Base-by-base conservation (phyloP, 2,797 vertebrate genomes). In the Loriculus beryllinus region DNA sequence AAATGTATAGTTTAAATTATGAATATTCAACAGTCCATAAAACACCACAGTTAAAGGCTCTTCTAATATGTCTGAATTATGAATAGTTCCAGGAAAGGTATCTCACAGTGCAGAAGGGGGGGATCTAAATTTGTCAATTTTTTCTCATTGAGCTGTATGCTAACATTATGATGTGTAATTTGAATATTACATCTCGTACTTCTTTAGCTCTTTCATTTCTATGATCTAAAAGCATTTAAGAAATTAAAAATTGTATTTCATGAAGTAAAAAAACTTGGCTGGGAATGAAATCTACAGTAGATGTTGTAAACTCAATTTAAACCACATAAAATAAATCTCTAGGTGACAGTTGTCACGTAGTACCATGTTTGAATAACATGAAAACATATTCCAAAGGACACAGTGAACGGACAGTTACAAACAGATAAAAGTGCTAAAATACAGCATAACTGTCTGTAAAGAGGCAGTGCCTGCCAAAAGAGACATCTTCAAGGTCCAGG, bases 11-110 rank as follows among this genome's bases (percentile, higher is more conserved):
- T 90, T 94, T 79, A 88, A 86, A 64, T 90, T 67, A 93, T 86
- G 80, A 94, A 95, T 96, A 95, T 95, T 95, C 80, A 95, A 72
- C 63, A 93, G 63, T 60, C 59, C 14, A 18, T 95, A 92, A 96
- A 96, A 83, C 72, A 82, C 12, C 26, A 48, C 49, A 67, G 45
- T 81, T 84, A 95, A 95, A 21, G 67, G 56, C n/a, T 86, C 43
- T 79, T 92, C 51, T 90, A 82, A 67, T 79, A 72, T 52, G 40
- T 28, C 74, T 90, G 72, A 92, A 59, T 96, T 72, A 92, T 69
- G 13, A 91, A 75, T 78, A 76, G 80, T 91, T 94, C 83, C 90
- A 88, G 86, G 82, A 96, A 96, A 90, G 40, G 59, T 79, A 39
- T 59, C 40, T 78, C 37, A 82, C 2, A 8, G 29, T 57, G n/a